Percentiles rank a stretch among this genome's conserved stretches.
These are phyloP conservation scores for Labia minor DNA, from an alignment of 2,888 invertebrate genomes.

Conservation along the genomic window DNA sequence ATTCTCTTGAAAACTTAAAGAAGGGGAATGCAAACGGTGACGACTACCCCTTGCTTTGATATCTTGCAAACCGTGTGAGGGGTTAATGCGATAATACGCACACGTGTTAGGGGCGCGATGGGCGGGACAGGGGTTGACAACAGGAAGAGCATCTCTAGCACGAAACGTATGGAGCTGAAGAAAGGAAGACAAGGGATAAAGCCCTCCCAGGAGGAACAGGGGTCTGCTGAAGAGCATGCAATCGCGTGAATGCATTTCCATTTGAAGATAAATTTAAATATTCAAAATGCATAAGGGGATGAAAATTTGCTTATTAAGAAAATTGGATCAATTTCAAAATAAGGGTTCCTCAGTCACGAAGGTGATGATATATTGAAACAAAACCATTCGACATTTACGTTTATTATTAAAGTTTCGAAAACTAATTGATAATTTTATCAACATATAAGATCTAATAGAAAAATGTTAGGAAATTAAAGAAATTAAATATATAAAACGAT, in stretches of 20 bases:
- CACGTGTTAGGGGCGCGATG: background rate
- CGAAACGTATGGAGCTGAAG: background rate
- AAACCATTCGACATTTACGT: no score
- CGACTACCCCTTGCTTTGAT: background rate
- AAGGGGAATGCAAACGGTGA: background rate
- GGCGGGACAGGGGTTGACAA: conserved; percentile 8
- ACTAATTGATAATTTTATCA: no score
- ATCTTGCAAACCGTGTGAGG: background rate
- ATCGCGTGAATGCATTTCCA: background rate
- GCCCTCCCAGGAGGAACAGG: no score
- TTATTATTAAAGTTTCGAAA: no score
- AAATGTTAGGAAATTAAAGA: background rate
- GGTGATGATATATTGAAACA: no score
- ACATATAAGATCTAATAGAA: background rate
- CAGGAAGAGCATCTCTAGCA: conserved; percentile 5
- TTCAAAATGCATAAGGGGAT: background rate
- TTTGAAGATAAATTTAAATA: background rate
- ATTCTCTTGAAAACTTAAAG: background rate
- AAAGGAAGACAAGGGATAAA: background rate
- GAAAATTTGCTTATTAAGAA: conserved; percentile 3
- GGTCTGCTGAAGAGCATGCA: background rate
- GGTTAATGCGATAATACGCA: conserved; percentile 2
- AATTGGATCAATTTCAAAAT: background rate
- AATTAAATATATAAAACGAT: background rate
- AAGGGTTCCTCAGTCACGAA: no score